These are phyloP conservation scores for Chironomus striatipennis DNA, from an alignment of 1,140 invertebrate species.

Conservation along the genomic window DNA sequence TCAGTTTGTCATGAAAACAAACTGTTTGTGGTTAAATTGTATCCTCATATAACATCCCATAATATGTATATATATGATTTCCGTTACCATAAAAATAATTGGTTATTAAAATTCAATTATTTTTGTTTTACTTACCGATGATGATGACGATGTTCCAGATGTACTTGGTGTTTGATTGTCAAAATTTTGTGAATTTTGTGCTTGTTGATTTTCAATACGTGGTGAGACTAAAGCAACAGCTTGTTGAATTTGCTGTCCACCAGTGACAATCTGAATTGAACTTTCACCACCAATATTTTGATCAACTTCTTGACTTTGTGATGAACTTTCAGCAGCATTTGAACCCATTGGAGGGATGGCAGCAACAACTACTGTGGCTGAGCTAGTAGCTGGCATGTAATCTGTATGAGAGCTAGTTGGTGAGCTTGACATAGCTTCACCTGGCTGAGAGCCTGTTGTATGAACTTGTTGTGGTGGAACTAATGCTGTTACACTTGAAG, in stretches of 20 bases:
- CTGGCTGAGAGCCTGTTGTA: conserved; percentile 47
- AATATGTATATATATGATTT: background rate
- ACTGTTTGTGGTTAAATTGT: no score
- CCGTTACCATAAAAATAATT: background rate
- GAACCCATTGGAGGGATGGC: conserved; percentile 42
- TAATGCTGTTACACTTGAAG: conserved; percentile 44
- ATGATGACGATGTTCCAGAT: conserved; percentile 33
- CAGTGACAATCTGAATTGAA: conserved; percentile 34
- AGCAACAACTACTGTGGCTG: conserved; percentile 43
- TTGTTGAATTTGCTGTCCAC: conserved; percentile 46
- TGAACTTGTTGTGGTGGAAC: conserved; percentile 52
- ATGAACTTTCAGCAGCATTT: conserved; percentile 35
- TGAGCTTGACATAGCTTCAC: conserved; percentile 47
- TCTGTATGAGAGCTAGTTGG: conserved; percentile 55
- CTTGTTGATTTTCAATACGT: conserved; percentile 48
- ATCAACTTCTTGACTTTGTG: conserved; percentile 39
- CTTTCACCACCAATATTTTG: conserved; percentile 24
- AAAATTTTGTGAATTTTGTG: conserved; percentile 38
- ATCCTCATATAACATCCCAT: no score
- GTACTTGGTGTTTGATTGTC: conserved; percentile 41
- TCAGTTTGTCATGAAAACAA: background rate
- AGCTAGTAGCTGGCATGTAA: conserved; percentile 62
- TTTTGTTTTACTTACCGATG: conserved; percentile 26
- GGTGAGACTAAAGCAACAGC: conserved; percentile 65
- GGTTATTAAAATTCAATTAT: no score